Evolutionary conservation across 2,797 vertebrate species (phyloP), one percentile per base, ranked within the genome.

Genomic region (Poecilia velifera): DNA sequence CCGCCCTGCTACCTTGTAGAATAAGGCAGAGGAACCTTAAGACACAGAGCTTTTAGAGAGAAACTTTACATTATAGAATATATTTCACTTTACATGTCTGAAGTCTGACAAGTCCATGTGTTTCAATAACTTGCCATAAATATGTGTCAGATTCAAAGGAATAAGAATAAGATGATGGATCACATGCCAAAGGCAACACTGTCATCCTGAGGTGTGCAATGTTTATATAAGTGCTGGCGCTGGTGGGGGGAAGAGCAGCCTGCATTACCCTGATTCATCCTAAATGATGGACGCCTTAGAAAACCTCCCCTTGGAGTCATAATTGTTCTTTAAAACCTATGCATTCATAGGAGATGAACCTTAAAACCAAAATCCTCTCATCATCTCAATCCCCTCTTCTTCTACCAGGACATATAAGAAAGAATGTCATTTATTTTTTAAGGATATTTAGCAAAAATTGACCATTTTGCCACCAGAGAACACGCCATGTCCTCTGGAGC

Each of bases 201-300:
- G 81, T 72, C n/a, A 46, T 86, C 77, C 78, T 74, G 78, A 87
- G 83, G 80, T 87, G 78, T 25, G 5, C 34, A 3, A 45, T 81
- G 81, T 92, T 89, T 84, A 91, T 89, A 91, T 88, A 91, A 76
- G 77, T 55, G 75, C 49, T 22, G 49, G 43, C 82, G 83, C 77
- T 25, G 84, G 91, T 85, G 53, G 45, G 18, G 20, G 93, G 55
- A 89, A 85, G 84, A 87, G 90, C 90, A 45, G 84, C 88, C 83
- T 57, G 80, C 87, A 81, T 88, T 91, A 79, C 85, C 83, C 86
- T 86, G 89, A 90, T 93, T 92, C 87, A 91, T 89, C 89, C 87
- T 81, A 79, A 89, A 92, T 77, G 85, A 87, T 80, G 78, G 85
- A 93, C 88, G 80, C 86, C 77, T 88, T 16, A 77, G 81, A 92